These are phyloP conservation scores for Catocala nupta DNA, from an alignment of 2,888 invertebrate species.

Conservation along the genomic window DNA sequence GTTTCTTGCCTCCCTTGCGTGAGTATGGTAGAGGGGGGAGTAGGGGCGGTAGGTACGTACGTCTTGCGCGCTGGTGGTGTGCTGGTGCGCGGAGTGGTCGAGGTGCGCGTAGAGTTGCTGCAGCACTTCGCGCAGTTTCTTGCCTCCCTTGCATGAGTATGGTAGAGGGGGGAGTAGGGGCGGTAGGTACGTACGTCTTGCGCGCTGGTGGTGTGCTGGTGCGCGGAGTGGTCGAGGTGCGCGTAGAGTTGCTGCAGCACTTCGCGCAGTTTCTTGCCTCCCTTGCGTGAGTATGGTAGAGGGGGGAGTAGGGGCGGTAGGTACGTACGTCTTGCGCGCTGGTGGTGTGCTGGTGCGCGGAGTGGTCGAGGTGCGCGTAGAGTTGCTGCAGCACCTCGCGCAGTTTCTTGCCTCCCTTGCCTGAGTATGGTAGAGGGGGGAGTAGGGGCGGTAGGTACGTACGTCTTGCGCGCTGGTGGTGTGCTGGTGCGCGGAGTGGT, in stretches of 20 bases:
- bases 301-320: too few relatives aligned
- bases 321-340: constrained; percentile 89
- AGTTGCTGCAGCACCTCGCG: constrained; percentile 96
- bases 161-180: too few relatives aligned
- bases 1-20: constrained; percentile 95
- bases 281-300: constrained; percentile 88
- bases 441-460: constrained; percentile 58
- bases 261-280: constrained; percentile 95
- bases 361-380: constrained; percentile 98
- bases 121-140: constrained; percentile 95
- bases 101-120: constrained; percentile 97
- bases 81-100: constrained; percentile 93
- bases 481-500: constrained; percentile 92
- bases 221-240: constrained; percentile 97
- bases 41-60: constrained; percentile 79
- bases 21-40: too few relatives aligned
- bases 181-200: constrained; percentile 88
- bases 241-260: constrained; percentile 96
- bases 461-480: constrained; percentile 88
- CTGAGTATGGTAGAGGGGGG: too few relatives aligned
- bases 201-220: constrained; percentile 73
- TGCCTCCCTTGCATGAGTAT: constrained; percentile 90
- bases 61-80: constrained; percentile 84
- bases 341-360: constrained; percentile 86
- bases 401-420: constrained; percentile 95